Evolutionary conservation across 2,113 vertebrate genomes (phyloP).

Genomic region (Corythaeola cristata): DNA sequence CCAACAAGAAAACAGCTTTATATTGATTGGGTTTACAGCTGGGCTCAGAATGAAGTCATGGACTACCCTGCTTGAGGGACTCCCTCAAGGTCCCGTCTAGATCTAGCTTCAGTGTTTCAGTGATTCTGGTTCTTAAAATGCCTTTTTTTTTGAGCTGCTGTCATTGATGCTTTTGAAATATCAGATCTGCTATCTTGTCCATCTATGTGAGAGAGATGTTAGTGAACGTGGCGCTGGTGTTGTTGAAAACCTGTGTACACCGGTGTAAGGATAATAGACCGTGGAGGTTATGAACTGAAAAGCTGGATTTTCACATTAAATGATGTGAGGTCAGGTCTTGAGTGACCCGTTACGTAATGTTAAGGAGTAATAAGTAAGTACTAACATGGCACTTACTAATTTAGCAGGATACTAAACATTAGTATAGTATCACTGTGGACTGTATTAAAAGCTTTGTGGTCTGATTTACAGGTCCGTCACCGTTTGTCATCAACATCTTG

Average conservation of each 20-base stretch:
- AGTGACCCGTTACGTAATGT: not conserved
- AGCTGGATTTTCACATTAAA: not conserved
- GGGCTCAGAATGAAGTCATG: not conserved
- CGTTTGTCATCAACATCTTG: not conserved
- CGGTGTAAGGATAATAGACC: not conserved
- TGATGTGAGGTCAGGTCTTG: not conserved
- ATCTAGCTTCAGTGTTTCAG: not conserved
- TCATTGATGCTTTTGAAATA: not conserved
- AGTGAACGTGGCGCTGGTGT: not conserved
- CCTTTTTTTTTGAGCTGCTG: too few relatives aligned
- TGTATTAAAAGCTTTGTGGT: not conserved
- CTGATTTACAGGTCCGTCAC: not conserved
- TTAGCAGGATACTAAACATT: too few relatives aligned
- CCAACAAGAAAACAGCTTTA: not conserved
- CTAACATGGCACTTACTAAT: not conserved
- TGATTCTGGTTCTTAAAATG: not conserved
- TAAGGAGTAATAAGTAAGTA: not conserved
- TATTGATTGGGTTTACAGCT: not conserved
- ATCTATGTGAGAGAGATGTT: accelerated
- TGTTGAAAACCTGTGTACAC: not conserved
- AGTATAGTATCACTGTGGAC: not conserved
- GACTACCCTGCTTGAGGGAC: not conserved
- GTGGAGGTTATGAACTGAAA: accelerated
- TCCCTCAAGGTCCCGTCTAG: not conserved
- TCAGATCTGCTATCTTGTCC: not conserved